Conservation (phyloP, 2,113 vertebrate species). For the Brachionichthys hirsutus region DNA sequence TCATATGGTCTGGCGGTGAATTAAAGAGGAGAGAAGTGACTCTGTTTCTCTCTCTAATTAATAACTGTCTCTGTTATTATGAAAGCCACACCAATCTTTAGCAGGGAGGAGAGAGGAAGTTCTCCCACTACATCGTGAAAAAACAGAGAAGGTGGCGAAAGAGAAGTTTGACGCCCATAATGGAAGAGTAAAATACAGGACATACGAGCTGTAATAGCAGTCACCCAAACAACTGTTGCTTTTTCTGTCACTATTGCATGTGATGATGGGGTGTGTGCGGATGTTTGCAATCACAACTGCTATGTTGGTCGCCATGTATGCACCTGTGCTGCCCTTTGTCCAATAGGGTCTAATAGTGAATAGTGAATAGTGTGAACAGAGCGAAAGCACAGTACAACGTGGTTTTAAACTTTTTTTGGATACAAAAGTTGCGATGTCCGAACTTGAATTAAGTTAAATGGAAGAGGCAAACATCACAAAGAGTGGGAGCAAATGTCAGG, state of each 20-base stretch:
- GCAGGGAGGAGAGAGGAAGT: slow-evolving; percentile 54
- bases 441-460: too few relatives aligned
- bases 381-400: too few relatives aligned
- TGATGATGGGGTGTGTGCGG: slow-evolving; percentile 13
- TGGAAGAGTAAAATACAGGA: slow-evolving; percentile 44
- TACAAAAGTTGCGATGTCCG: too few relatives aligned
- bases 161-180: slow-evolving; percentile 31
- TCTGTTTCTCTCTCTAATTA: slow-evolving; percentile 63
- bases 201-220: slow-evolving; percentile 27
- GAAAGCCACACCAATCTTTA: slow-evolving; percentile 62
- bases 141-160: slow-evolving; percentile 34
- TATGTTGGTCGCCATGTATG: background rate
- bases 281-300: background rate
- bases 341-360: too few relatives aligned
- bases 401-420: too few relatives aligned
- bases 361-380: too few relatives aligned
- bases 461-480: too few relatives aligned
- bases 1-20: slow-evolving; percentile 29
- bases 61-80: slow-evolving; percentile 70
- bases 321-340: background rate
- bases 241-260: background rate
- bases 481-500: too few relatives aligned
- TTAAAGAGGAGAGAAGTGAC: slow-evolving; percentile 53
- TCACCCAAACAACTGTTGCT: slow-evolving; percentile 2
- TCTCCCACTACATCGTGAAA: slow-evolving; percentile 44